Evolutionary conservation across 2,113 vertebrate species (phyloP), one percentile per base, ranked within the genome.

Genomic region (Chitala chitala): DNA sequence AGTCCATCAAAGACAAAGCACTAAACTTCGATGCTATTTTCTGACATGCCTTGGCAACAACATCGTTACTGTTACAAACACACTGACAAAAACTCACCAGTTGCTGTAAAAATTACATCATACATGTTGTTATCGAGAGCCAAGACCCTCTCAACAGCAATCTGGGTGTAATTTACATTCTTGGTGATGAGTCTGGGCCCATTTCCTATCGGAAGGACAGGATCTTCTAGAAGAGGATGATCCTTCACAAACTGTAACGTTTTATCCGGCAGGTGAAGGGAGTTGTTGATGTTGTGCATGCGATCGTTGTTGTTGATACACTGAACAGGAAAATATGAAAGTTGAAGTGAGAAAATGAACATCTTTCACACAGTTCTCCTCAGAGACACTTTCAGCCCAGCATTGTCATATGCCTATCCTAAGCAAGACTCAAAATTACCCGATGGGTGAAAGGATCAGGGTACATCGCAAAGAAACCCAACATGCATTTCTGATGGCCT

Each of bases 171-270:
- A 77, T 92, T 98, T 76, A 94, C 90, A 17, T 95, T 90, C 59
- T 87, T 93, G 75, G 92, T 92, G 72, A 98, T 87, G 53, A 99
- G 87, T 20, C 83, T 89, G 38, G 97, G 96, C 75, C 90, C 86
- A 74, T 90, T 91, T 76, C 93, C 92, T 29, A 94, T 79, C 0
- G 97, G 94, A 53, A 90, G 88, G 75, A 99, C 90, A 0, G 95
- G 94, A 73, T 98, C 94, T 61, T 98, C 96, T 92, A 99, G 92
- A 72, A 99, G 85, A 20, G 97, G 96, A 88, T 99, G 97, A 82
- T 99, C 94, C 83, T 91, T 97, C 4, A 97, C 92, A 66, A 99
- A 99, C 84, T 98, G 96, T 69, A 99, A 80, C 0, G 96, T 98
- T 84, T 95, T 98, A 85, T 99, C 96, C 0, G 97, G 96, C 68